Base-by-base conservation (phyloP, 92 coral and sea anemone genomes). In the Virgularia gustaviana region DNA sequence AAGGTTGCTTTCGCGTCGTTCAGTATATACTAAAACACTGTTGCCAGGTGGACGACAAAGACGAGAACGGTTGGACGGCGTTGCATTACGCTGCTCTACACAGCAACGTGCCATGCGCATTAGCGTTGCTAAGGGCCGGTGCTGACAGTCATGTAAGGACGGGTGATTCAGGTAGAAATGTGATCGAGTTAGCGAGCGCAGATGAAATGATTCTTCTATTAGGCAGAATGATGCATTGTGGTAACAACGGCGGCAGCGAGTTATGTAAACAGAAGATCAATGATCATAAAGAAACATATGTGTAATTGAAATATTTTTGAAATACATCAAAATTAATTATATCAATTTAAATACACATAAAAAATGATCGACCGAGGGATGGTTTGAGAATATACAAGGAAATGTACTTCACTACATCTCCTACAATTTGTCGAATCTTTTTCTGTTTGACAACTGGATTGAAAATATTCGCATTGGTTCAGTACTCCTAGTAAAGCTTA, bases 181-280 rank as follows among this genome's bases (percentile, higher is more conserved):
- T 85, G 32, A 85, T 88, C 13, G 97, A 90, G 65, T 78, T 90
- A 67, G 94, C 96, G 3, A 85, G 75, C 25, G 80, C 77, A 9
- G 96, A 90, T 11, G 88, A 85, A 13, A 87, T 90, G 96, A 38
- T 88, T 42, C 70, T 90, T 36, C 42, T 88, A 4, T 58, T 90
- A n/a, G 96, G 96, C 5, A 84, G 94, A 65, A 86, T 87, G 2
- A 90, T 90, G 94, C n/a, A n/a, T n/a, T n/a, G n/a, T n/a, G n/a
- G n/a, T n/a, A n/a, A n/a, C n/a, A 79, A 86, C 27, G 71, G 76
- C 15, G 24, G 32, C 10, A 70, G 58, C 1, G 8, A 31, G 29
- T 13, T 3, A n/a, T 0, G 9, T 13, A 49, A 1, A 8, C n/a
- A 20, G 0, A 67, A 36, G 6, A 16, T 15, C 16, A 29, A 67